Base-by-base conservation (phyloP, 2,888 invertebrate species). In the Drosophila basisetae region DNA sequence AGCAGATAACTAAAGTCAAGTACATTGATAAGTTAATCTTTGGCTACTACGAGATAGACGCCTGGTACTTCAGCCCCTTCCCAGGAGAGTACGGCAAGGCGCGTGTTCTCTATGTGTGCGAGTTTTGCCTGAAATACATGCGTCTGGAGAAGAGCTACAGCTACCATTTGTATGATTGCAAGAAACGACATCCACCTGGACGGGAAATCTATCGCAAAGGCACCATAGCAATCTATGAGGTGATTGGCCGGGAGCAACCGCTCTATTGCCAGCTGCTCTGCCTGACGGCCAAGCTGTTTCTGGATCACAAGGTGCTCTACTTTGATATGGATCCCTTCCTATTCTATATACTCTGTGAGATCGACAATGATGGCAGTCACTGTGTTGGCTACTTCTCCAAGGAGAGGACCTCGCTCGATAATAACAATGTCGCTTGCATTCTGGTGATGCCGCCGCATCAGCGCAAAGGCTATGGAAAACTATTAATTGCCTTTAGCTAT, bases 51-150 rank as follows among this genome's bases (percentile, higher is more conserved):
- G 99, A 99, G 94, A 99, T 99, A 71, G 98, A 98, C 92, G 98
- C 99, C 1, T 99, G 99, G 99, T 99, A 99, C 93, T 99, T 99
- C 92, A 99, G 99, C 87, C 99, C 99, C 0, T 99, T 98, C 92
- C 99, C 99, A 0, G 99, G 98, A 84, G 99, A 99, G 91, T 99
- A 98, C 92, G 98, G 98, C 0, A 97, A 98, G 93, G 97, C 90
- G 1, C 95, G 97, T 1, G 98, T 98, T 90, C 94, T 99, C 13
- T 99, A 97, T 96, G 96, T 99, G 49, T 99, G 99, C 94, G 99
- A 99, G 94, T 99, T 97, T 92, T 99, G 99, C 92, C 94, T 99
- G 10, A 99, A 98, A 92, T 99, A 99, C 91, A 98, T 99, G 98
- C 95, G 97, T 84, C 95, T 98, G 90, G 97, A 97, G 91, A 98